Evolutionary conservation across 2,113 vertebrate genomes (phyloP).

Genomic region (Saguinus imperator): DNA sequence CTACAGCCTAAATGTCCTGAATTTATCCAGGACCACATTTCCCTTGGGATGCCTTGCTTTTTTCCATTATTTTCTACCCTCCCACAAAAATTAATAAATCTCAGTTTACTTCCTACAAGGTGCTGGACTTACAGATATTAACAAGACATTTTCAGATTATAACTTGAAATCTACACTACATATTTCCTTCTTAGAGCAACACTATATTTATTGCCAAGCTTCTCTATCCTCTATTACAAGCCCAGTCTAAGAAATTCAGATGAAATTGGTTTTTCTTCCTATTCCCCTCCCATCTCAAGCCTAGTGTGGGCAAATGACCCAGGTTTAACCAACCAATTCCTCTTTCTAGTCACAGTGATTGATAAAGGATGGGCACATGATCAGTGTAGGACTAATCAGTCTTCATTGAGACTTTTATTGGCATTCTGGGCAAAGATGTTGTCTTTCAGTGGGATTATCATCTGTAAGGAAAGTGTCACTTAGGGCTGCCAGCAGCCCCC

Average conservation of each 20-base stretch:
- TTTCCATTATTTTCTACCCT: background rate
- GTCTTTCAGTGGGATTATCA: background rate
- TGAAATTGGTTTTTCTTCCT: background rate
- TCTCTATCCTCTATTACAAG: background rate
- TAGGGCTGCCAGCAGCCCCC: background rate
- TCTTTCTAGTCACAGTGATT: background rate
- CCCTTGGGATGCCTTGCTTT: background rate
- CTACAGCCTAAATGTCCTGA: background rate
- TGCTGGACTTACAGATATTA: background rate
- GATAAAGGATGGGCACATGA: background rate
- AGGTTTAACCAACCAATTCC: background rate
- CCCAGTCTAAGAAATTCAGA: background rate
- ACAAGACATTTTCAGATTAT: background rate
- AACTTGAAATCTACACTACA: background rate
- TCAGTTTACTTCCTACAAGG: background rate
- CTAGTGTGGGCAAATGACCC: background rate
- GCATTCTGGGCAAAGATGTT: background rate
- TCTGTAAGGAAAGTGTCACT: background rate
- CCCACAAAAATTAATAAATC: background rate
- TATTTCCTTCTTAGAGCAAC: background rate
- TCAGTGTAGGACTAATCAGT: background rate
- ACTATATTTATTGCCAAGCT: background rate
- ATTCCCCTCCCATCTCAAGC: background rate
- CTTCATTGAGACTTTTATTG: background rate
- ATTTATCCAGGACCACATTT: background rate